A percentile compares a stretch with the other conserved stretches of the same genome.
Evolutionary conservation across 2,113 vertebrate species (phyloP).

Genomic region (Pogonocichla stellata): DNA sequence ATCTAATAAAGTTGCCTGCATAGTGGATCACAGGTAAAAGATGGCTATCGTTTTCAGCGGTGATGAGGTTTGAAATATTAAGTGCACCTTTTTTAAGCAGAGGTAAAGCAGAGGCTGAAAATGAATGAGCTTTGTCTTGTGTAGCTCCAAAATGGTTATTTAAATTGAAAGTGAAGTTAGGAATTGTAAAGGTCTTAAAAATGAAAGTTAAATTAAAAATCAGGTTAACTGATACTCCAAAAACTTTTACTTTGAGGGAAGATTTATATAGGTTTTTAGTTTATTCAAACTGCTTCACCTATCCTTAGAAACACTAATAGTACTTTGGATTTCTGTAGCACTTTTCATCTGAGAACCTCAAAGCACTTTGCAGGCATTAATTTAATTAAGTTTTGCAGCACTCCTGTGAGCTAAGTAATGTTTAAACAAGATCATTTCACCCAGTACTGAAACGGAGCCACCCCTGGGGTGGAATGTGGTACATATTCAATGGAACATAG

Average conservation of each 20-base stretch:
- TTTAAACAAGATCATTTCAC: conserved; percentile 66
- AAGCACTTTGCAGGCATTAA: conserved; percentile 57
- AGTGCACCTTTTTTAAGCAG: neutral
- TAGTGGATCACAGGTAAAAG: neutral
- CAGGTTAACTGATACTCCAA: neutral
- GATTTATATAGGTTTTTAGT: conserved; percentile 19
- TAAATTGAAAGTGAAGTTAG: neutral
- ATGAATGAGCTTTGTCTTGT: neutral
- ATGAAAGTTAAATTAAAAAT: neutral
- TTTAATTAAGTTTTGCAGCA: conserved; percentile 64
- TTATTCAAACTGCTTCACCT: conserved; percentile 11
- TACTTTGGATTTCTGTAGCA: conserved; percentile 45
- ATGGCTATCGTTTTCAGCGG: neutral
- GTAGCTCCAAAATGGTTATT: neutral
- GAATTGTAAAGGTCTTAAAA: neutral
- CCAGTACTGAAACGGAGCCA: conserved; percentile 38
- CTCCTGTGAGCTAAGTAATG: conserved; percentile 55
- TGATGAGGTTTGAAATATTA: neutral
- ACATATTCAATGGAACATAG: neutral
- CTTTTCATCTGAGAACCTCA: conserved; percentile 62
- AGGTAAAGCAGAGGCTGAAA: neutral
- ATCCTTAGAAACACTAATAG: conserved; percentile 23
- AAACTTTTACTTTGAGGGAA: conserved; percentile 3
- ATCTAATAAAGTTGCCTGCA: neutral
- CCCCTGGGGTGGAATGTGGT: conserved; percentile 28